Conservation (phyloP, 2,113 vertebrate species). For the Scytalopus superciliaris region DNA sequence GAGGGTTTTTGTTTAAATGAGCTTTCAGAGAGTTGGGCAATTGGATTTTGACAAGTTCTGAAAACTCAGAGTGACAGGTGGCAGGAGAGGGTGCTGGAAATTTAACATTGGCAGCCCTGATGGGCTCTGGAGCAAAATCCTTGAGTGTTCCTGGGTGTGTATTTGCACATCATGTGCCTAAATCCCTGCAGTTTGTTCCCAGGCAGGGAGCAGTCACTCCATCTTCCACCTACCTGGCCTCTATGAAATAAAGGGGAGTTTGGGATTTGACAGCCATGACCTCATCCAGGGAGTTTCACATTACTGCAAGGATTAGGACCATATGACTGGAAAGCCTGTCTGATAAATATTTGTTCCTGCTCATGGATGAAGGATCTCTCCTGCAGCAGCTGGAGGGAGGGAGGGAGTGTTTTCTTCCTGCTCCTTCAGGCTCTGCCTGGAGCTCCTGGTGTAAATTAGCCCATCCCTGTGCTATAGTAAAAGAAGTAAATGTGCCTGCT, state of each 20-base stretch:
- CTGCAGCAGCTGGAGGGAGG: not conserved
- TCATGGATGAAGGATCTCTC: not conserved
- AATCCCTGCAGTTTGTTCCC: not conserved
- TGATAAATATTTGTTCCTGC: slow-evolving; percentile 44
- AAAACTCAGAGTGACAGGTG: not conserved
- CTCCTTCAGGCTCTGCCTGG: not conserved
- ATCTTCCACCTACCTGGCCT: slow-evolving; percentile 8
- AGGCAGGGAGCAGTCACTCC: not conserved
- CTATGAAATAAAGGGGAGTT: not conserved
- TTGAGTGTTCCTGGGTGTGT: fast-evolving
- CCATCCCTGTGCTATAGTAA: not conserved
- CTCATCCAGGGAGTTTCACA: slow-evolving; percentile 43
- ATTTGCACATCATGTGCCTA: not conserved
- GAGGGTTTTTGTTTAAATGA: not conserved
- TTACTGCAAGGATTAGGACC: slow-evolving; percentile 34
- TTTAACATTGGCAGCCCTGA: not conserved
- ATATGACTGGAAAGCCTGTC: slow-evolving; percentile 45
- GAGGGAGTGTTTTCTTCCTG: not conserved
- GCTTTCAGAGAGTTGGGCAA: not conserved
- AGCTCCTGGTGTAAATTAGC: not conserved
- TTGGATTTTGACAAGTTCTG: not conserved
- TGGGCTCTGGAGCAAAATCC: not conserved
- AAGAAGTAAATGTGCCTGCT: not conserved
- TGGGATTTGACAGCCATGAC: slow-evolving; percentile 26
- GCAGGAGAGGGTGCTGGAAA: not conserved